A percentile compares a stretch with the other conserved stretches of the same genome.
Conservation (phyloP, 1,140 invertebrate species). For the Lethocerus indicus region DNA sequence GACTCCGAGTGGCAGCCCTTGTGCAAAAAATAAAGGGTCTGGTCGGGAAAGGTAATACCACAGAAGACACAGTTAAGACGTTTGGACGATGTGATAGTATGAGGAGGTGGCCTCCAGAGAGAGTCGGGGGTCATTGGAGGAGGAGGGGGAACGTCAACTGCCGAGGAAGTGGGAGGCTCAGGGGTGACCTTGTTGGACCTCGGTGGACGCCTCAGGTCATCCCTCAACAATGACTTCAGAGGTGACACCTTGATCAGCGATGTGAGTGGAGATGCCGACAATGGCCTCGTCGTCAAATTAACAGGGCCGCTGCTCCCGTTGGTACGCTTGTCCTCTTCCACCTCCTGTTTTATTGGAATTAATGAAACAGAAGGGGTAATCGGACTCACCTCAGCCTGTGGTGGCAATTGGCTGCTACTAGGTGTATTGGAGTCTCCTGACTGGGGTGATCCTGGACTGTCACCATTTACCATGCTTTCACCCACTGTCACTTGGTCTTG, state of each 20-base stretch:
- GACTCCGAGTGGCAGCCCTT: slow-evolving; percentile 93
- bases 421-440: slow-evolving; percentile 56
- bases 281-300: too few relatives aligned
- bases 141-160: neutral
- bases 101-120: too few relatives aligned
- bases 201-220: too few relatives aligned
- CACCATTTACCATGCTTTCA: slow-evolving; percentile 18
- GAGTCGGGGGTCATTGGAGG: too few relatives aligned
- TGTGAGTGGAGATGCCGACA: slow-evolving; percentile 30
- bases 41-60: slow-evolving; percentile 86
- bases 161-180: neutral
- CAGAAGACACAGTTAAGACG: slow-evolving; percentile 59
- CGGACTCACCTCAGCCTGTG: slow-evolving; percentile 25
- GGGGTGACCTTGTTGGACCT: too few relatives aligned
- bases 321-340: slow-evolving; percentile 19
- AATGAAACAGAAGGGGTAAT: slow-evolving; percentile 68
- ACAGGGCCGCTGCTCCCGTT: too few relatives aligned
- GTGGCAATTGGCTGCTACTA: slow-evolving; percentile 38
- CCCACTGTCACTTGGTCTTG: neutral
- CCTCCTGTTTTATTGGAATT: slow-evolving; percentile 70
- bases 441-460: slow-evolving; percentile 48
- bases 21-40: slow-evolving; percentile 89
- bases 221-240: slow-evolving; percentile 59
- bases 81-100: too few relatives aligned
- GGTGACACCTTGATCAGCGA: slow-evolving; percentile 41